Percentiles rank a stretch among this genome's conserved stretches.
Evolutionary conservation across 2,797 vertebrate species (phyloP).

Genomic region (Molossus molossus): DNA sequence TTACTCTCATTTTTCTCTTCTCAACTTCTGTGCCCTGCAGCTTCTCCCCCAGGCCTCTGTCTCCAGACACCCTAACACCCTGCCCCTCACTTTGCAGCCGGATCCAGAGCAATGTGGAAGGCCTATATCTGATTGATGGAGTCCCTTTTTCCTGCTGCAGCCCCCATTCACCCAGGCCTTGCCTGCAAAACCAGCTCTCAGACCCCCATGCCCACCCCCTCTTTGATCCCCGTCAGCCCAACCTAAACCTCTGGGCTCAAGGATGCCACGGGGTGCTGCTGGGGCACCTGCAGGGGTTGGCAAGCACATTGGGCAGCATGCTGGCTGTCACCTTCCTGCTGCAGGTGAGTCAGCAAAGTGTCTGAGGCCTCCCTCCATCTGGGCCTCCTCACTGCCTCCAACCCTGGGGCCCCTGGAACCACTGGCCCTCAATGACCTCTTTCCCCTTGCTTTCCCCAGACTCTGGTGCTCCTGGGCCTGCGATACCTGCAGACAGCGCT

Average conservation of each 20-base stretch:
- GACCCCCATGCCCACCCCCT: conserved; percentile 91
- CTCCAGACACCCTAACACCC: neutral
- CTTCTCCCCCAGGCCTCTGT: neutral
- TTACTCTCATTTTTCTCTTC: neutral
- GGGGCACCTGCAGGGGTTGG: conserved; percentile 66
- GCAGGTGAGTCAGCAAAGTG: conserved; percentile 74
- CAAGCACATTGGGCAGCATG: conserved; percentile 35
- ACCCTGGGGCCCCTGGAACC: neutral
- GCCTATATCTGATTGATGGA: conserved; percentile 92
- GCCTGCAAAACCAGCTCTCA: conserved; percentile 93
- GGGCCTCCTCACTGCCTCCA: neutral
- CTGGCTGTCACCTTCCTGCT: conserved; percentile 75
- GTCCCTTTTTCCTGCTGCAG: conserved; percentile 96
- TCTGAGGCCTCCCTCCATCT: neutral
- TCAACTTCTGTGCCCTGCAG: neutral
- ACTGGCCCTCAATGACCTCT: neutral
- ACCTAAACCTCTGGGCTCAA: conserved; percentile 84
- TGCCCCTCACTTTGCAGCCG: conserved; percentile 68
- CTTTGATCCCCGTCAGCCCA: conserved; percentile 73
- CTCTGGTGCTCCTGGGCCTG: conserved; percentile 91
- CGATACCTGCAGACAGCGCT: conserved; percentile 94
- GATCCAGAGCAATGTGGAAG: conserved; percentile 92
- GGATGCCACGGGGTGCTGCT: conserved; percentile 75
- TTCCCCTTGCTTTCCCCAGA: conserved; percentile 83
- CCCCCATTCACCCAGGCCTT: conserved; percentile 92